Evolutionary conservation across 2,888 invertebrate species (phyloP).

Genomic region (Salpingus planirostris): DNA sequence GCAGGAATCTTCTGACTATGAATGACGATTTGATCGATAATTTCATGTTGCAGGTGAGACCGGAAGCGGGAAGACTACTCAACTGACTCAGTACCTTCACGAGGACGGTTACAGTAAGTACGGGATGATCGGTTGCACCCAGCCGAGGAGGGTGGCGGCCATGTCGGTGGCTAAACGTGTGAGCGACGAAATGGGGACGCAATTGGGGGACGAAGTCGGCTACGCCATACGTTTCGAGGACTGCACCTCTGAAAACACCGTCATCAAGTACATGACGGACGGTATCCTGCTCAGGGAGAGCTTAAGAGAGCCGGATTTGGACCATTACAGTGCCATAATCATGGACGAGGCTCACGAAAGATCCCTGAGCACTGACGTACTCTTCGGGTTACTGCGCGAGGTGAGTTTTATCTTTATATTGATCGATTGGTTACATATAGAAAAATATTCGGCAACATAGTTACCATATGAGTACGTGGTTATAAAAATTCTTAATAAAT

Average conservation of each 20-base stretch:
- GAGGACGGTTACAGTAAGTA: conserved; percentile 91
- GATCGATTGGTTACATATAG: neutral
- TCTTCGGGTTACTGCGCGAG: conserved; percentile 86
- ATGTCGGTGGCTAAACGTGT: conserved; percentile 99
- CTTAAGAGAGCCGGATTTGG: conserved; percentile 89
- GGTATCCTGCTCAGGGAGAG: conserved; percentile 96
- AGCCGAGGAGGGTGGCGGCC: conserved; percentile 94
- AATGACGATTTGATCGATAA: too few relatives aligned
- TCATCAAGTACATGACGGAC: conserved; percentile 99
- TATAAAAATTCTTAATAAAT: conserved; percentile 5
- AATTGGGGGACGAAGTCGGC: conserved; percentile 76
- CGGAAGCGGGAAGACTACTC: conserved; percentile 96
- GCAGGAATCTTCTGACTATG: neutral
- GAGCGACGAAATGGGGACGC: conserved; percentile 92
- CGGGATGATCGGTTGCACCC: conserved; percentile 92
- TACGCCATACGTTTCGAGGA: conserved; percentile 99
- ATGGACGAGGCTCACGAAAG: conserved; percentile 99
- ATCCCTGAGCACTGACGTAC: conserved; percentile 94
- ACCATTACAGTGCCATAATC: conserved; percentile 94
- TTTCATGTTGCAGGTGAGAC: conserved; percentile 55
- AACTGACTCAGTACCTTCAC: conserved; percentile 92
- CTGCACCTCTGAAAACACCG: conserved; percentile 88
- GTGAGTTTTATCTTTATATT: conserved; percentile 4
- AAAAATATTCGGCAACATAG: too few relatives aligned
- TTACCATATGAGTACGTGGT: too few relatives aligned